Base-by-base conservation (phyloP, 37 sponge, comb jelly and placozoan species). In the Beroe forskalii region DNA sequence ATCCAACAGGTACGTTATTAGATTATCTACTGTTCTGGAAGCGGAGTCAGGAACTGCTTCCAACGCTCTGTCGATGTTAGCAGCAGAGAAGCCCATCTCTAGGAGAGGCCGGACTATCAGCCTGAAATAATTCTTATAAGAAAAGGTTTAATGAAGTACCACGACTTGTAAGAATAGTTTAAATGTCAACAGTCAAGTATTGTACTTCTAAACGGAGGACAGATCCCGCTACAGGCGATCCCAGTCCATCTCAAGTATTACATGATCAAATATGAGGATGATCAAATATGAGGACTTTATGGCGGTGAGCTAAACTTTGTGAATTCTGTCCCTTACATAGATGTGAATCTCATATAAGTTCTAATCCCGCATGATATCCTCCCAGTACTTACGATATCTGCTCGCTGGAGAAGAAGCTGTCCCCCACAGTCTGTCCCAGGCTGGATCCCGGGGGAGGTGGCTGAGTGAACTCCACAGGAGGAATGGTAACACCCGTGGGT, bases 301-400 rank as follows among this genome's bases (percentile, higher is more conserved):
- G n/a, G n/a, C n/a, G n/a, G n/a, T n/a, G n/a, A n/a, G n/a, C n/a
- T n/a, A n/a, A n/a, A n/a, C n/a, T n/a, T n/a, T n/a, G n/a, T n/a
- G n/a, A n/a, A n/a, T n/a, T n/a, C n/a, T n/a, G n/a, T n/a, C n/a
- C n/a, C n/a, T n/a, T n/a, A n/a, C n/a, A n/a, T n/a, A n/a, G n/a
- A n/a, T n/a, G n/a, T n/a, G n/a, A n/a, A n/a, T n/a, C n/a, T n/a
- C n/a, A n/a, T n/a, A n/a, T n/a, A n/a, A n/a, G n/a, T n/a, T n/a
- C n/a, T n/a, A n/a, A n/a, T n/a, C n/a, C n/a, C n/a, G n/a, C n/a
- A n/a, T n/a, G n/a, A n/a, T n/a, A n/a, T n/a, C n/a, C n/a, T n/a
- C n/a, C n/a, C n/a, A 48, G 55, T 72, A 44, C 86, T 80, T n/a
- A 80, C 86, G 55, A 23, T 41, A 80, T 80, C 55, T 80, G 86